Base-by-base conservation (phyloP, 1,140 invertebrate species). In the Panulirus ornatus region DNA sequence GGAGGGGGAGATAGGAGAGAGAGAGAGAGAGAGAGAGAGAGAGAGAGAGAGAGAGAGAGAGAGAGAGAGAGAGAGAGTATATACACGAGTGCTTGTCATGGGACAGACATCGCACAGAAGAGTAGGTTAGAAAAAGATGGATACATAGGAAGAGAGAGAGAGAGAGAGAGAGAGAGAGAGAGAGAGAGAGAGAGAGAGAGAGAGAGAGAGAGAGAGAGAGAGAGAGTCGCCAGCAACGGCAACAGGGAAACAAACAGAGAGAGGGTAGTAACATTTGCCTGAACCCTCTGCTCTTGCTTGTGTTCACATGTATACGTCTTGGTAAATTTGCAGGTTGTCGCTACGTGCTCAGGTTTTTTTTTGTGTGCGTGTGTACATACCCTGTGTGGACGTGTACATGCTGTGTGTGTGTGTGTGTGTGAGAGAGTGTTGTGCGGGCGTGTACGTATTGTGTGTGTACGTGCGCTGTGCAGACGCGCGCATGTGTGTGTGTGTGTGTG, bases 131-230 rank as follows among this genome's bases (percentile, higher is more conserved):
- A 19, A 27, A 30, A 19, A 71, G 30, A 34, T 2, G 30, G 30
- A 36, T 8, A 40, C 3, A 71, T 3, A 40, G 8, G 22, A 19
- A 34, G 30, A 71, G 30, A 34, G 70, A 71, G 70, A 71, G 70
- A 71, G 70, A 71, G 70, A 71, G 70, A 71, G 70, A 34, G 27
- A 34, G 70, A 34, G 70, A 73, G 70, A 2, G n/a, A 73, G 27
- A 36, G 70, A 73, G 27, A 30, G 75, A 78, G 75, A 42, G 73
- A 9, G 73, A 42, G 73, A 75, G 71, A 75, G 71, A 75, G 71
- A 75, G 71, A 75, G 71, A 75, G 71, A 75, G 71, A 75, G 71
- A 75, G 71, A 75, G 71, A 75, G 71, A 75, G 71, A 75, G 71
- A 75, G 44, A 47, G 44, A 47, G n/a, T n/a, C n/a, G n/a, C n/a